phyloP scores from a whole-genome alignment of 2,113 vertebrate species.

The Otus sunia region DNA sequence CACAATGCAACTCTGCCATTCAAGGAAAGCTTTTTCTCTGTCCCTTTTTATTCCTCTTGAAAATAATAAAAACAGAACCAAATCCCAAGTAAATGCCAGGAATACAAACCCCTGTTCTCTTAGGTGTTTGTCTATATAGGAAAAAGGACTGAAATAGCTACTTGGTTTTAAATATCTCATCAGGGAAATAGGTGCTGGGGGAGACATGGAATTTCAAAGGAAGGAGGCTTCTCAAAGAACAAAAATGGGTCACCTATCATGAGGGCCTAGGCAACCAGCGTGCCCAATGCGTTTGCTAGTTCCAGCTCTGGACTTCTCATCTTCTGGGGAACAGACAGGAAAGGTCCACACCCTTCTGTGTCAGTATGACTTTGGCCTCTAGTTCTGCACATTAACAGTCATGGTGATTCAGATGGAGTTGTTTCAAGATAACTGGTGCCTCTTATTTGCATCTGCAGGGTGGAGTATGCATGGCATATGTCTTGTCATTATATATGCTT shows the following conservation, averaged over 20 bases:
- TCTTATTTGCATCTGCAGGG: background rate
- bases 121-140: background rate
- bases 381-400: background rate
- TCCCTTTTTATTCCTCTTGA: background rate
- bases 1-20: background rate
- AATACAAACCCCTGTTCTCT: background rate
- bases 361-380: background rate
- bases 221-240: background rate
- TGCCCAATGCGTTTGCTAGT: background rate
- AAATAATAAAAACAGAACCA: background rate
- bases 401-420: background rate
- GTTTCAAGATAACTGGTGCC: background rate
- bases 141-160: background rate
- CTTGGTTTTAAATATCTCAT: background rate
- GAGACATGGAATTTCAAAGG: background rate
- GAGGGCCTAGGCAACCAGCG: rapidly evolving
- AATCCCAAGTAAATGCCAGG: background rate
- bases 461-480: background rate
- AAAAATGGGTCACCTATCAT: background rate
- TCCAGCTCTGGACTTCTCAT: background rate
- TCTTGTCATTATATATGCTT: background rate
- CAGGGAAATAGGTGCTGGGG: background rate
- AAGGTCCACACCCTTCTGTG: background rate
- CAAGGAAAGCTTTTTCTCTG: background rate
- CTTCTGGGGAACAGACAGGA: background rate